Evolutionary conservation across 2,797 vertebrate species (phyloP).

Genomic region (Atherinosoma microstoma): DNA sequence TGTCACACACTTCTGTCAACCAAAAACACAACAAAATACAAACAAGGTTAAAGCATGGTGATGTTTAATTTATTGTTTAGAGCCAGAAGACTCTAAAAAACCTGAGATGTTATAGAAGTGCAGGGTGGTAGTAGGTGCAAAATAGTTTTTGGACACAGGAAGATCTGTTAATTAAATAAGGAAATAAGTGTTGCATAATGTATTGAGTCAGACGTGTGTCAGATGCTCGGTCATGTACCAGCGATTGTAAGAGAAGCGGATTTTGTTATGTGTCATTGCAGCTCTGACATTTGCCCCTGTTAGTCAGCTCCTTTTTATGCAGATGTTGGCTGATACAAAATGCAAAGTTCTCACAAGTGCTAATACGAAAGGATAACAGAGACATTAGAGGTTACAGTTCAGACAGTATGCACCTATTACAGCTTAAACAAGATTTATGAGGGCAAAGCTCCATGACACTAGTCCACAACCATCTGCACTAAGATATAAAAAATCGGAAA

Average conservation of each 20-base stretch:
- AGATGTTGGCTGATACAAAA: neutral
- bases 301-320: neutral
- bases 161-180: neutral
- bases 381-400: no score
- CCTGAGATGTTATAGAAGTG: neutral
- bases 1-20: slow-evolving; percentile 76
- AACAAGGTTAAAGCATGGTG: neutral
- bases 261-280: neutral
- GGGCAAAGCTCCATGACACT: neutral
- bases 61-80: neutral
- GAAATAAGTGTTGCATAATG: neutral
- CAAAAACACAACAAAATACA: slow-evolving; percentile 35
- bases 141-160: neutral
- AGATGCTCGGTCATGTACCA: no score
- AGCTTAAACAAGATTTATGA: neutral
- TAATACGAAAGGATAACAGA: no score
- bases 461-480: no score
- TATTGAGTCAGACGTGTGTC: no score
- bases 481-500: no score
- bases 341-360: neutral
- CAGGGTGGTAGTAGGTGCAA: neutral
- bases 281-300: neutral
- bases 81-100: neutral
- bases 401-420: neutral
- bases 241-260: neutral